phyloP scores from a whole-genome alignment of 1,140 invertebrate genomes.

The Heliconius hewitsoni region DNA sequence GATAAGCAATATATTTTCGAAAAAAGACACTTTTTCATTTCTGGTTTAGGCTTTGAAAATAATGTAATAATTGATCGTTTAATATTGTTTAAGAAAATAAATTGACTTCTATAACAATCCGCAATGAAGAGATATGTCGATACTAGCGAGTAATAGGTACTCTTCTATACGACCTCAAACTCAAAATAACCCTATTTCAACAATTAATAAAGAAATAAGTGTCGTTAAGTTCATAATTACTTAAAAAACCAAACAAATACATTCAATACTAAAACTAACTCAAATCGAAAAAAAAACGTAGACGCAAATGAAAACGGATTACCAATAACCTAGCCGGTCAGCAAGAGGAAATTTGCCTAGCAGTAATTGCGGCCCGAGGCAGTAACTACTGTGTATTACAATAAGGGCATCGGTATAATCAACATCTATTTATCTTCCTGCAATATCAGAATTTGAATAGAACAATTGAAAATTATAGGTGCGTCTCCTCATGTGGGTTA shows the following conservation, averaged over 20 bases:
- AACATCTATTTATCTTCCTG: conserved; percentile 35
- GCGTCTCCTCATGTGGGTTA: neutral
- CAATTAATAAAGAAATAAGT: no score
- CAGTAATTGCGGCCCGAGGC: conserved; percentile 47
- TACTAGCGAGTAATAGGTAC: no score
- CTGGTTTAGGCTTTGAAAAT: no score
- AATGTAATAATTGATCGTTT: no score
- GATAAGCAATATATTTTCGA: no score
- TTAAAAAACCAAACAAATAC: neutral
- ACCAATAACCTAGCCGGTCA: conserved; percentile 36
- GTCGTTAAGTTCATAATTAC: no score
- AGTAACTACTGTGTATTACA: conserved; percentile 43
- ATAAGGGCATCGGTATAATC: conserved; percentile 40
- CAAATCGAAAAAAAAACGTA: neutral
- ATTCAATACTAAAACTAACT: neutral
- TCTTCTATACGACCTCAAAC: no score
- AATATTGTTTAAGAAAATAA: no score
- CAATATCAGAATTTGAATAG: conserved; percentile 9
- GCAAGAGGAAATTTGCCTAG: conserved; percentile 44
- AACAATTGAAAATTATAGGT: conserved; percentile 14
- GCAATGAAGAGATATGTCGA: no score
- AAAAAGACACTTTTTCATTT: no score
- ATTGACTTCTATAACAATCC: no score
- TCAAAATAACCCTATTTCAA: no score
- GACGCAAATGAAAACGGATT: conserved; percentile 25